Conservation (phyloP, 1,140 invertebrate species). For the Homarus americanus region DNA sequence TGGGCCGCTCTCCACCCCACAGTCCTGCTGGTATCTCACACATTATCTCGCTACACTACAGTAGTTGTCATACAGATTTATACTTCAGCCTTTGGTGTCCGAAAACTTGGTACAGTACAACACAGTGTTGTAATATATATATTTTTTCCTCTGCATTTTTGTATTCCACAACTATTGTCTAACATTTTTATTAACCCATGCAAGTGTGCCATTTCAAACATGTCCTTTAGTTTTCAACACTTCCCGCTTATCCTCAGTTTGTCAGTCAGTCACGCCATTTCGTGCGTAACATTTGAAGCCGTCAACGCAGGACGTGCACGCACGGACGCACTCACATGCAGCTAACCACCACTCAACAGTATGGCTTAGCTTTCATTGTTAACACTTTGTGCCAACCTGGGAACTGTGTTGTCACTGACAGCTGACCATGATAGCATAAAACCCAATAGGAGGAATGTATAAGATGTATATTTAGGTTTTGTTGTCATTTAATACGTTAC, state of each 20-base stretch:
- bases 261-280: neutral
- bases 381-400: too few species aligned
- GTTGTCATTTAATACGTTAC: too few species aligned
- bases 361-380: too few species aligned
- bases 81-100: neutral
- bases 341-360: too few species aligned
- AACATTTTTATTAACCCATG: neutral
- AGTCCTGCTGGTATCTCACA: neutral
- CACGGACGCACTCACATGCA: neutral
- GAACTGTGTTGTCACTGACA: too few species aligned
- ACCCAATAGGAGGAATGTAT: too few species aligned
- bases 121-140: neutral
- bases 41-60: neutral
- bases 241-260: neutral
- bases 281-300: neutral
- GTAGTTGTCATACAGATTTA: neutral
- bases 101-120: neutral
- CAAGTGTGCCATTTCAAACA: too few species aligned
- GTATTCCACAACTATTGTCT: neutral
- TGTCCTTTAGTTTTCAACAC: too few species aligned
- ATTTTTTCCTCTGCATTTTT: neutral
- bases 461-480: too few species aligned
- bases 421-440: too few species aligned
- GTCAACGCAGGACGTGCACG: neutral
- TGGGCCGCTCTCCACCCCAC: constrained; percentile 4